phyloP scores from a whole-genome alignment of 1,140 invertebrate genomes.

The Mylabris phalerata region DNA sequence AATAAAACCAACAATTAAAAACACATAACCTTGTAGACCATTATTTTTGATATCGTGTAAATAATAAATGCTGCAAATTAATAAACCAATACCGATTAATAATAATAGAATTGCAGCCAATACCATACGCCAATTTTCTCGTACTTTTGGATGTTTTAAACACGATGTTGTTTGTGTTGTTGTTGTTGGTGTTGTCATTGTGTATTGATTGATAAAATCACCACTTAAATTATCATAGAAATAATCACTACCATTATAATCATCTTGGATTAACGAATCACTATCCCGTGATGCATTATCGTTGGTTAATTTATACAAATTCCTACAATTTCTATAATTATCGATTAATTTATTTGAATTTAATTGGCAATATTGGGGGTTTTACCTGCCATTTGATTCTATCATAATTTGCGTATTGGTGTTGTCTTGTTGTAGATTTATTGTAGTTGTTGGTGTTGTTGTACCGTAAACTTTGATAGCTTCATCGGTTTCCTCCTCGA shows the following conservation, averaged over 20 bases:
- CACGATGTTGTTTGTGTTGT: slow-evolving; percentile 46
- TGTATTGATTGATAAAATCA: slow-evolving; percentile 46
- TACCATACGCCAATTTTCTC: slow-evolving; percentile 80
- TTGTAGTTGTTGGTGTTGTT: slow-evolving; percentile 44
- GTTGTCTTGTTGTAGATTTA: slow-evolving; percentile 26
- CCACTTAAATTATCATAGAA: slow-evolving; percentile 53
- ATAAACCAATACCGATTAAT: slow-evolving; percentile 66
- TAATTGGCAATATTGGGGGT: neutral
- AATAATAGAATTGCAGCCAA: slow-evolving; percentile 68
- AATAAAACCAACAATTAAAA: slow-evolving; percentile 72
- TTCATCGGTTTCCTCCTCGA: slow-evolving; percentile 73
- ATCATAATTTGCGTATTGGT: slow-evolving; percentile 30
- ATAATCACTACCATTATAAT: no score
- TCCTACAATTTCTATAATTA: slow-evolving; percentile 29
- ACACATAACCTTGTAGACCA: slow-evolving; percentile 69
- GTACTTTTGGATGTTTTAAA: slow-evolving; percentile 75
- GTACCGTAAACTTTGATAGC: slow-evolving; percentile 69
- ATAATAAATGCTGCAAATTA: slow-evolving; percentile 55
- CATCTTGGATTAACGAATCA: slow-evolving; percentile 70
- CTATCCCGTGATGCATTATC: slow-evolving; percentile 65
- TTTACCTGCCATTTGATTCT: slow-evolving; percentile 5
- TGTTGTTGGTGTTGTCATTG: no score
- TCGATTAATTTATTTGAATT: neutral
- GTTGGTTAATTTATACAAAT: slow-evolving; percentile 58
- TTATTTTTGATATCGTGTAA: slow-evolving; percentile 57